Base-by-base conservation (phyloP, 2,797 vertebrate genomes). In the Petrocephalus schoutedeni region DNA sequence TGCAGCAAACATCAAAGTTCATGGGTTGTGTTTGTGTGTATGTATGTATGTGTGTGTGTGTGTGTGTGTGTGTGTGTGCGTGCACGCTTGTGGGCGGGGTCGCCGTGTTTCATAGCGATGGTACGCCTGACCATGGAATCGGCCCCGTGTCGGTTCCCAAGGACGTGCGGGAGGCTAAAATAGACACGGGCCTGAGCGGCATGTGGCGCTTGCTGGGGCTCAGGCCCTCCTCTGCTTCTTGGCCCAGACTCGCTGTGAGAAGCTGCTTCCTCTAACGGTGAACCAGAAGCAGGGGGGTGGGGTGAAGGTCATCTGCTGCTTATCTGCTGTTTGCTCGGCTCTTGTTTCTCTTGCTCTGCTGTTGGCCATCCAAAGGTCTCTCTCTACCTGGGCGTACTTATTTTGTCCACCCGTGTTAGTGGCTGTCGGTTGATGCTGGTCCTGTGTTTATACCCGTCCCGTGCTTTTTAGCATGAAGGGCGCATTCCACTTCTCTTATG, bases 311-410 rank as follows among this genome's bases (percentile, higher is more conserved):
- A 84, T 88, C 87, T 88, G 12, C 0, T 57, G 54, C 59, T 88
- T 61, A 88, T 88, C 88, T 88, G 21, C 3, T 86, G 64, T 86
- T 88, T 61, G 23, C 64, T 77, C 84, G 57, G 59, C 32, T 23
- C 71, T 57, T 88, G 87, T 86, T 86, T 86, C 61, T n/a, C 85
- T 86, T 54, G 36, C 84, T 86, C 32, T 64, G 45, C 67, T 88
- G 67, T 86, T 86, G 85, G 86, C 67, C 56, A 67, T 77, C 84
- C 84, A 88, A 59, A 80, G 88, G 86, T 14, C 85, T 74, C 16
- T 45, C 36, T 36, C 16, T n/a, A 36, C 32, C 12, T 77, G 36
- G 28, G 5, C 6, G 28, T 41, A 4, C 41, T 36, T 74, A 36
- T 16, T 41, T 14, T 74, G 28, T 19, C 6, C 14, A 23, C 28